These are phyloP conservation scores for Archivesica marissinica DNA, from an alignment of 1,140 invertebrate genomes.

Conservation along the genomic window DNA sequence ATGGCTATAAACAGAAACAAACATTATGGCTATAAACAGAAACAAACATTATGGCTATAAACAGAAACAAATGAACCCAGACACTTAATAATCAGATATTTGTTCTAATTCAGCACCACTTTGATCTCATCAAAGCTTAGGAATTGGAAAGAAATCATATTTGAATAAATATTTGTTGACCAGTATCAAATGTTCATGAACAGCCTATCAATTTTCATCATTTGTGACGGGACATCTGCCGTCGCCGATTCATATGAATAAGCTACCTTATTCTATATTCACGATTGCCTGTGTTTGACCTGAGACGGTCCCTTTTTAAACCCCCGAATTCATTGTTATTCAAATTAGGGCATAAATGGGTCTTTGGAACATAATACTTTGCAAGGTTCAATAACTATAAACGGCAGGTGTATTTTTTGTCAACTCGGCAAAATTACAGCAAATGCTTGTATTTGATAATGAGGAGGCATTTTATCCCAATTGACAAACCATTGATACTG, in stretches of 20 bases:
- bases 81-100: too few relatives aligned
- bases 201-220: not conserved
- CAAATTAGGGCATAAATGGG: slow-evolving; percentile 22
- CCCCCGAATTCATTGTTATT: slow-evolving; percentile 10
- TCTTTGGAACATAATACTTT: slow-evolving; percentile 1
- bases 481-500: too few relatives aligned
- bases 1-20: too few relatives aligned
- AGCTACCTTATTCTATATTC: slow-evolving; percentile 12
- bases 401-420: slow-evolving; percentile 35
- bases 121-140: not conserved
- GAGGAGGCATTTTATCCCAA: too few relatives aligned
- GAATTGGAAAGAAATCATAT: slow-evolving; percentile 14
- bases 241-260: slow-evolving; percentile 22
- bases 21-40: too few relatives aligned
- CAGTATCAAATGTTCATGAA: not conserved
- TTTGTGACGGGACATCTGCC: slow-evolving; percentile 9
- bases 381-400: not conserved
- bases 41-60: too few relatives aligned
- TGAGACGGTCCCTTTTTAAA: slow-evolving; percentile 21
- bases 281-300: slow-evolving; percentile 12
- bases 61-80: too few relatives aligned
- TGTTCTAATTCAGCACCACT: too few relatives aligned
- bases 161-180: slow-evolving; percentile 3
- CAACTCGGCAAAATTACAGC: slow-evolving; percentile 26
- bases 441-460: not conserved